Evolutionary conservation across 2,113 vertebrate genomes (phyloP).

Genomic region (Poeciliopsis retropinna): DNA sequence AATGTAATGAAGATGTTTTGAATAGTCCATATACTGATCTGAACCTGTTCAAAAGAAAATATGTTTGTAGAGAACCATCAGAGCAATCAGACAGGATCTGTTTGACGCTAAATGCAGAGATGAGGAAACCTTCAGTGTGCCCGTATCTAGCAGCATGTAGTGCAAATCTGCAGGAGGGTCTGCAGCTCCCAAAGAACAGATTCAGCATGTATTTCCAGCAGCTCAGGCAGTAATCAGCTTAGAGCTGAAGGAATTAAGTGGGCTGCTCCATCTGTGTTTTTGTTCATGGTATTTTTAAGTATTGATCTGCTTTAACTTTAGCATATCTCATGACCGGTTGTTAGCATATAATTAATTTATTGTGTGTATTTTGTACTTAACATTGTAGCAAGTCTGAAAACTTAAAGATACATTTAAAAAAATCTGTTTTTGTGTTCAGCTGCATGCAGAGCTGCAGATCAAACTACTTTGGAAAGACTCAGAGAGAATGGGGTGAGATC

Average conservation of each 20-base stretch:
- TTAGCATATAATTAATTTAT: neutral
- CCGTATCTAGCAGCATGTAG: no score
- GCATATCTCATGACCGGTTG: neutral
- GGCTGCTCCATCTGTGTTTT: conserved; percentile 3
- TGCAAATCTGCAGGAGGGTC: neutral
- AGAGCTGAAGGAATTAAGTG: neutral
- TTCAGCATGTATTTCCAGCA: conserved; percentile 2
- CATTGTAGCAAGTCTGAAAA: neutral
- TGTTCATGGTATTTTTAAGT: neutral
- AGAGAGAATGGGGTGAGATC: conserved; percentile 60
- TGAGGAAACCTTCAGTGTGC: no score
- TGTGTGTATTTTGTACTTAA: neutral
- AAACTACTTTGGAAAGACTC: conserved; percentile 29
- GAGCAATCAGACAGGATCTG: no score
- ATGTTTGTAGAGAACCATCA: no score
- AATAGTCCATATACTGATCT: no score
- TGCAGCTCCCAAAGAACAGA: neutral
- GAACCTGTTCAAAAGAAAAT: no score
- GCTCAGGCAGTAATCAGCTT: conserved; percentile 30
- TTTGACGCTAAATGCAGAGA: no score
- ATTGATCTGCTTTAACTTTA: conserved; percentile 3
- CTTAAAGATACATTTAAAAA: neutral
- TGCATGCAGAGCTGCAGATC: conserved; percentile 37
- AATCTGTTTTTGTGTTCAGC: conserved; percentile 23
- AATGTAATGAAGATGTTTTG: no score